phyloP scores from a whole-genome alignment of 1,140 invertebrate genomes.

The Drosophila bocqueti region DNA sequence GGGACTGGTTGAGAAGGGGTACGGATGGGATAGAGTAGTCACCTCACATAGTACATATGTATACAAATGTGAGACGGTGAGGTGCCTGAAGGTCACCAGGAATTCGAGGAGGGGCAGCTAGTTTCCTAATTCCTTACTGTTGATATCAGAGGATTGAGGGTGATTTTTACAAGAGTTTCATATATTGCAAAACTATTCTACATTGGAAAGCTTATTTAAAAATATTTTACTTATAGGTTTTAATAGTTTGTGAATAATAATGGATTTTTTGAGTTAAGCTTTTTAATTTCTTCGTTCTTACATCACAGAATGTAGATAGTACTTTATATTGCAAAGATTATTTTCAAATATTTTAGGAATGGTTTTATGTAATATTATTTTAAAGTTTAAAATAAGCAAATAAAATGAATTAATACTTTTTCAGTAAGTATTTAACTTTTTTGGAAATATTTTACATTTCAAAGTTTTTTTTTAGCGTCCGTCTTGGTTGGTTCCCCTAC shows the following conservation, averaged over 20 bases:
- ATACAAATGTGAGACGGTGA: conserved; percentile 12
- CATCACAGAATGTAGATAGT: too few species aligned
- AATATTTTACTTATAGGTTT: neutral
- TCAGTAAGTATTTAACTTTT: too few species aligned
- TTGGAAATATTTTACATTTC: too few species aligned
- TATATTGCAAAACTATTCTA: neutral
- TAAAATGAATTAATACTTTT: too few species aligned
- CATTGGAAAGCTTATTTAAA: neutral
- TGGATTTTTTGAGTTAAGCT: too few species aligned
- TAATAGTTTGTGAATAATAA: too few species aligned
- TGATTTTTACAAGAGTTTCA: neutral
- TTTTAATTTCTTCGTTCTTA: too few species aligned
- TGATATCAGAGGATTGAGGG: neutral
- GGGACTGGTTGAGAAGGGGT: conserved; percentile 5
- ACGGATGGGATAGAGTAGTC: neutral
- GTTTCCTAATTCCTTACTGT: neutral
- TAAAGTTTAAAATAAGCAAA: too few species aligned
- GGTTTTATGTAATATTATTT: too few species aligned
- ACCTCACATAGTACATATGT: neutral
- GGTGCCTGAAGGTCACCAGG: conserved; percentile 42
- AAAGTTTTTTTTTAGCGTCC: too few species aligned
- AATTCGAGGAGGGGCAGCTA: conserved; percentile 1
- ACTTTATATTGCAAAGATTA: neutral
- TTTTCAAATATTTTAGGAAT: neutral
- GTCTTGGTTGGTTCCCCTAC: too few species aligned